Conservation (phyloP, 2,888 invertebrate genomes). For the Congeria kusceri region DNA sequence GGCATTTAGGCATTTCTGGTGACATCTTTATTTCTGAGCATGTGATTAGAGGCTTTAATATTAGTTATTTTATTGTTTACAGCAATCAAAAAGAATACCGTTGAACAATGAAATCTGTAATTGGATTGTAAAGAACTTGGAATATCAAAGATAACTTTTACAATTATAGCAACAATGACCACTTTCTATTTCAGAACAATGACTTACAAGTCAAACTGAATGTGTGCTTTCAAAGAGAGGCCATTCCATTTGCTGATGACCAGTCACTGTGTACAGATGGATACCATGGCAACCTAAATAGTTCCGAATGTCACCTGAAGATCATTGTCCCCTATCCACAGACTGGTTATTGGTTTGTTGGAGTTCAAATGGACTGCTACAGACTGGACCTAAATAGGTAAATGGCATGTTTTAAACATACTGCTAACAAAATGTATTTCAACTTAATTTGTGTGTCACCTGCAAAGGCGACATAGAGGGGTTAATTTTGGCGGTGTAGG, state of each 20-base stretch:
- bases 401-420: neutral
- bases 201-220: slow-evolving; percentile 21
- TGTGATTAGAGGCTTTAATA: no score
- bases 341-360: slow-evolving; percentile 92
- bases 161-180: neutral
- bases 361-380: slow-evolving; percentile 89
- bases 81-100: no score
- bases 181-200: slow-evolving; percentile 14
- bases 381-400: slow-evolving; percentile 2
- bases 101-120: no score
- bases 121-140: no score
- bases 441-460: neutral
- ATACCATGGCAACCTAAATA: slow-evolving; percentile 36
- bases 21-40: no score
- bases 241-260: slow-evolving; percentile 29
- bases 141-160: no score
- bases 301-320: slow-evolving; percentile 15
- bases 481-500: no score
- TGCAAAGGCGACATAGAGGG: no score
- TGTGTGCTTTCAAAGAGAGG: slow-evolving; percentile 27
- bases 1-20: no score
- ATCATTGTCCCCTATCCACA: slow-evolving; percentile 91
- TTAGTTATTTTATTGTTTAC: no score
- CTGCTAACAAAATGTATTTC: neutral
- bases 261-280: slow-evolving; percentile 30